phyloP scores from a whole-genome alignment of 2,888 invertebrate species.

The Drosophila anceps region DNA sequence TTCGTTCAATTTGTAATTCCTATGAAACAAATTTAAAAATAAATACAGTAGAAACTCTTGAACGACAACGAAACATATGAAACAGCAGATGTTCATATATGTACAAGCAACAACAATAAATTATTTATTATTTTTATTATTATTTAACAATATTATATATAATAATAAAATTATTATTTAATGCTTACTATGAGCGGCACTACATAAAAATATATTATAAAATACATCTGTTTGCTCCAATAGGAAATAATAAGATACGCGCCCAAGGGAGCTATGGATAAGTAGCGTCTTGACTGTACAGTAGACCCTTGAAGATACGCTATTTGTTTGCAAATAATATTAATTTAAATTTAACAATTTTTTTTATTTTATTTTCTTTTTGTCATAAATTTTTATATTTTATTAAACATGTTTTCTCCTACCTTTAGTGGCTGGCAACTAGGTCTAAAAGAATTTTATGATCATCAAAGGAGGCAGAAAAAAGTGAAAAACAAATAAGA shows the following conservation, averaged over 20 bases:
- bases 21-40: slow-evolving; percentile 44
- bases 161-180: too few species aligned
- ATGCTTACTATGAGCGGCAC: too few species aligned
- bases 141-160: neutral
- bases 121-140: too few species aligned
- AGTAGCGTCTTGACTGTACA: neutral
- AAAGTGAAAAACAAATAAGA: neutral
- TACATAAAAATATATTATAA: neutral
- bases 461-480: too few species aligned
- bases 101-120: neutral
- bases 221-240: neutral
- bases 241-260: neutral
- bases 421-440: too few species aligned
- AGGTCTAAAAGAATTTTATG: too few species aligned
- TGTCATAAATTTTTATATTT: too few species aligned
- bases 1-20: slow-evolving; percentile 61
- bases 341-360: too few species aligned
- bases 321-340: too few species aligned
- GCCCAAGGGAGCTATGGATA: neutral
- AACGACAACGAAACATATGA: neutral
- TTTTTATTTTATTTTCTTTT: too few species aligned
- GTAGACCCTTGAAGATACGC: neutral
- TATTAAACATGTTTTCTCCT: too few species aligned
- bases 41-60: slow-evolving; percentile 17
- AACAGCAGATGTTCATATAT: neutral